Evolutionary conservation across 1,140 invertebrate genomes (phyloP).

Genomic region (Drosophila persimilis): DNA sequence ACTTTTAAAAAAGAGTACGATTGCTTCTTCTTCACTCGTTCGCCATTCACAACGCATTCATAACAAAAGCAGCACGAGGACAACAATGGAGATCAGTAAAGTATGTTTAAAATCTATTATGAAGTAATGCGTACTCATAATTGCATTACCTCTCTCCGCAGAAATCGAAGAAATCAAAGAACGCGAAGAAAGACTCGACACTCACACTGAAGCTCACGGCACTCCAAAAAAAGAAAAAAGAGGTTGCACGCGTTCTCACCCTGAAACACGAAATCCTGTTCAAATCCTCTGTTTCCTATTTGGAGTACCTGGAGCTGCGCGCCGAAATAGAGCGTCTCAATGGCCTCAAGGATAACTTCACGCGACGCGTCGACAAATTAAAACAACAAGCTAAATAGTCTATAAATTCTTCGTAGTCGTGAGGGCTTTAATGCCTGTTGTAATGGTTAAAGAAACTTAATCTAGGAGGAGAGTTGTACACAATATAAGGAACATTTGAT

Average conservation of each 20-base stretch:
- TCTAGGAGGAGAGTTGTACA: neutral
- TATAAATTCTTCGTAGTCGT: neutral
- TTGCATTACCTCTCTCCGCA: conserved; percentile 3
- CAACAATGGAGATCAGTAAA: conserved; percentile 50
- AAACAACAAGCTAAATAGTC: conserved; percentile 64
- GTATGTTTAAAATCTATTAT: neutral
- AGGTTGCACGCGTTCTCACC: conserved; percentile 56
- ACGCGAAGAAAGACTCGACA: conserved; percentile 37
- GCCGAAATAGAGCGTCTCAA: conserved; percentile 59
- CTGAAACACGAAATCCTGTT: conserved; percentile 64
- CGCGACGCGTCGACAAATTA: conserved; percentile 47
- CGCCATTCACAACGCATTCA: no score
- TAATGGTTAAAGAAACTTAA: neutral
- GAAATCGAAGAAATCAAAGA: conserved; percentile 65
- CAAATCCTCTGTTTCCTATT: conserved; percentile 62
- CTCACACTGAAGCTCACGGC: conserved; percentile 41
- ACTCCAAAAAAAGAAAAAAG: conserved; percentile 61
- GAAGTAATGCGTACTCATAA: neutral
- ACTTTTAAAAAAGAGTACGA: no score
- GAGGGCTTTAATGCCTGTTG: neutral
- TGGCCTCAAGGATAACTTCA: conserved; percentile 54
- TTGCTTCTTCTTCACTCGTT: no score
- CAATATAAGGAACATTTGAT: no score
- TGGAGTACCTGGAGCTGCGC: conserved; percentile 68
- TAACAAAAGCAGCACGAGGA: conserved; percentile 43